Evolutionary conservation across 2,797 vertebrate genomes (phyloP).

Genomic region (Diceros bicornis): DNA sequence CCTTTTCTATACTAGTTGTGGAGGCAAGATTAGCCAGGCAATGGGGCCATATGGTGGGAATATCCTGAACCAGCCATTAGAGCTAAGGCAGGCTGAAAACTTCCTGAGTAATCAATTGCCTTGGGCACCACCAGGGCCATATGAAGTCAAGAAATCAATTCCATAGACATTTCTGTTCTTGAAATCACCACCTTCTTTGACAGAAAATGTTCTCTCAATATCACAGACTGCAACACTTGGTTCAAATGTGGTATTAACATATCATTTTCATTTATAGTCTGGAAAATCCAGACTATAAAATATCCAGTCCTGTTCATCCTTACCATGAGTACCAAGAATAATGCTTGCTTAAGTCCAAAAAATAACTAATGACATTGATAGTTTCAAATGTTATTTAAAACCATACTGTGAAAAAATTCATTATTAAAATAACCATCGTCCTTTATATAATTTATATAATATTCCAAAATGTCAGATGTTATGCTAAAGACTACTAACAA

Average conservation of each 20-base stretch:
- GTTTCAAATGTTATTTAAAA: constrained; percentile 59
- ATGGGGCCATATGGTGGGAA: background rate
- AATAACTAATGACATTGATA: background rate
- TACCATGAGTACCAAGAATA: background rate
- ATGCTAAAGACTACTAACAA: background rate
- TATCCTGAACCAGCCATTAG: background rate
- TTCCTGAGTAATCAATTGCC: background rate
- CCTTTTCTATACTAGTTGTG: background rate
- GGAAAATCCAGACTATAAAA: constrained; percentile 1
- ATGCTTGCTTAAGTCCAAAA: background rate
- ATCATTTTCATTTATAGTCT: background rate
- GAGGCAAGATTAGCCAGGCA: background rate
- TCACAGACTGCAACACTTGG: background rate
- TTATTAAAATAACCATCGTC: constrained; percentile 22
- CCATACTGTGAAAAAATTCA: background rate
- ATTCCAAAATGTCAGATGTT: background rate
- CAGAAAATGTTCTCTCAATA: background rate
- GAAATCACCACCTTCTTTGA: background rate
- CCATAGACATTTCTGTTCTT: background rate
- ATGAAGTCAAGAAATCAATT: background rate
- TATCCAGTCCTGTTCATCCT: background rate
- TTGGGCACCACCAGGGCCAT: background rate
- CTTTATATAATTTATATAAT: constrained; percentile 24
- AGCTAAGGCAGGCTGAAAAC: background rate
- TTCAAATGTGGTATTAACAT: background rate